Conservation (phyloP, 1,140 invertebrate genomes). For the Anthonomus grandis region DNA sequence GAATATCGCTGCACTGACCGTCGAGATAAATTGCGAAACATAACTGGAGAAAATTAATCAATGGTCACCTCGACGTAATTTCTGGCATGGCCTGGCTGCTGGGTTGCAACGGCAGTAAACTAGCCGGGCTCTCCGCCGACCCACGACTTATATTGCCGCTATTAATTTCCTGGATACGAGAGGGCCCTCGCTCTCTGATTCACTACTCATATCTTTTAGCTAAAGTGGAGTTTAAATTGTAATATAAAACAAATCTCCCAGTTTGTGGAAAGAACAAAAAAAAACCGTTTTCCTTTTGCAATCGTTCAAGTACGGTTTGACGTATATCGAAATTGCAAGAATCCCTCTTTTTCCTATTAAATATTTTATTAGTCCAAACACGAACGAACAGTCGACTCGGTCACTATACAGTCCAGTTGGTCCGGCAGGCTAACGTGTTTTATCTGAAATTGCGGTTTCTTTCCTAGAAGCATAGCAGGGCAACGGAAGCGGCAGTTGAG, state of each 20-base stretch:
- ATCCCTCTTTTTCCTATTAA: no score
- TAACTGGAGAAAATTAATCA: slow-evolving; percentile 33
- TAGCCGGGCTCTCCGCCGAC: slow-evolving; percentile 17
- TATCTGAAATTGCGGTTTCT: slow-evolving; percentile 41
- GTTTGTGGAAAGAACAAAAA: no score
- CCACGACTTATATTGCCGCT: slow-evolving; percentile 28
- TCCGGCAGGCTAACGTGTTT: slow-evolving; percentile 41
- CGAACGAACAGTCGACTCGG: no score
- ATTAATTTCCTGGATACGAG: slow-evolving; percentile 24
- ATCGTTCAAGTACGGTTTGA: no score
- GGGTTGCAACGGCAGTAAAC: slow-evolving; percentile 25
- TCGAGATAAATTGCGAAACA: slow-evolving; percentile 30
- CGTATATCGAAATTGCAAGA: no score
- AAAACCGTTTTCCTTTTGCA: no score
- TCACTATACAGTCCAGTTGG: no score
- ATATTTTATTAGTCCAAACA: no score
- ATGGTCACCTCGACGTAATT: slow-evolving; percentile 32
- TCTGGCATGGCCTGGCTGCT: slow-evolving; percentile 25
- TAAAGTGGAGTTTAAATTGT: slow-evolving; percentile 22
- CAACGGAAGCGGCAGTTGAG: no score
- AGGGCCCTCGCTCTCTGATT: slow-evolving; percentile 17
- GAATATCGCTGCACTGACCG: slow-evolving; percentile 25
- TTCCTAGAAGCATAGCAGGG: slow-evolving; percentile 40
- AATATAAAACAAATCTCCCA: no score
- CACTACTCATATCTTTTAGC: slow-evolving; percentile 25